phyloP scores from a whole-genome alignment of 2,888 invertebrate species.

The Selenia dentaria region DNA sequence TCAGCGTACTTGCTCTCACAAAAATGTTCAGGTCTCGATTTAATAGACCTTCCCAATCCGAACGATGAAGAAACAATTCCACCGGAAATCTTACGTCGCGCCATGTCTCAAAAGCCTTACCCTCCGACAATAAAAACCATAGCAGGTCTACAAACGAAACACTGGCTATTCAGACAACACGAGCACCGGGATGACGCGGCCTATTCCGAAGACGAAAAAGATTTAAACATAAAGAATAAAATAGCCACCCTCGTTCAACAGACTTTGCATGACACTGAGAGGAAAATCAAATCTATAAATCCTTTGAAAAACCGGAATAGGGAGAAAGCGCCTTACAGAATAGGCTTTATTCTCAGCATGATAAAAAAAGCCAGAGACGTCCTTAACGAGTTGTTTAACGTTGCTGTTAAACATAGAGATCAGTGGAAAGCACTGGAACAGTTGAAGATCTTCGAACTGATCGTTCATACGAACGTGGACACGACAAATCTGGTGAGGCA shows the following conservation, averaged over 20 bases:
- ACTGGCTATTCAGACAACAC: slow-evolving; percentile 20
- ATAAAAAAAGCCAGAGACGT: slow-evolving; percentile 65
- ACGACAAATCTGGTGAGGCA: slow-evolving; percentile 65
- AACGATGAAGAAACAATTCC: neutral
- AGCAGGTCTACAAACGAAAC: neutral
- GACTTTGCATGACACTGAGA: slow-evolving; percentile 59
- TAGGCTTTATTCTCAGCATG: slow-evolving; percentile 65
- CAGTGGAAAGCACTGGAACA: slow-evolving; percentile 70
- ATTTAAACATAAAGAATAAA: slow-evolving; percentile 58
- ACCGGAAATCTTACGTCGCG: neutral
- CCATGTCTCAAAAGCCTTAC: neutral
- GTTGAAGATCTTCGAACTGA: slow-evolving; percentile 68
- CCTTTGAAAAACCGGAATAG: slow-evolving; percentile 46
- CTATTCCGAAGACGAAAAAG: slow-evolving; percentile 47
- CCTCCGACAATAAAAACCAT: neutral
- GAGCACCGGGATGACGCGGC: neutral
- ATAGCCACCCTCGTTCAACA: slow-evolving; percentile 60
- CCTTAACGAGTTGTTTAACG: slow-evolving; percentile 66
- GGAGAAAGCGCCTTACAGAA: slow-evolving; percentile 51
- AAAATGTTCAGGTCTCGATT: slow-evolving; percentile 36
- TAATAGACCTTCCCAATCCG: slow-evolving; percentile 39
- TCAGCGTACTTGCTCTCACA: slow-evolving; percentile 31
- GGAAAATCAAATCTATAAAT: slow-evolving; percentile 51
- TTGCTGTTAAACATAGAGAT: slow-evolving; percentile 66
- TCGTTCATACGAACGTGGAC: slow-evolving; percentile 71